Conservation (phyloP, 2,888 invertebrate species). For the Ganaspis brasiliensis region DNA sequence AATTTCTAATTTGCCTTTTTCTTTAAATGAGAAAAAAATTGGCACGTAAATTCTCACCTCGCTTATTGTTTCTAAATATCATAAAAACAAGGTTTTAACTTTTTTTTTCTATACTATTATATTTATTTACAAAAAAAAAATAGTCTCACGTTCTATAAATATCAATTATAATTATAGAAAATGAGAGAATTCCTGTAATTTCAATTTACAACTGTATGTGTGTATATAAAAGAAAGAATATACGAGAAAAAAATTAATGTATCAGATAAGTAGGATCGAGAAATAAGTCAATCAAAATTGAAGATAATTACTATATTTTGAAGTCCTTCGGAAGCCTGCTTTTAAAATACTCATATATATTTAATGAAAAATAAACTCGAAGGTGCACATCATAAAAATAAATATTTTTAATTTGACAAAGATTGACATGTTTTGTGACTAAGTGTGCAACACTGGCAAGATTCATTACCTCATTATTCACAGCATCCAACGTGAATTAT, state of each 20-base stretch:
- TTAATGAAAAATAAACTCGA: neutral
- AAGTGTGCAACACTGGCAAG: neutral
- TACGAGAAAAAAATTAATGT: neutral
- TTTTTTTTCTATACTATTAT: too few relatives aligned
- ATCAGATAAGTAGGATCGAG: neutral
- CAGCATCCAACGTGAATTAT: slow-evolving; percentile 2
- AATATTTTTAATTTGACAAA: slow-evolving; percentile 6
- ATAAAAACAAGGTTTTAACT: too few relatives aligned
- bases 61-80: too few relatives aligned
- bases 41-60: too few relatives aligned
- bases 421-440: neutral
- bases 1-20: too few relatives aligned
- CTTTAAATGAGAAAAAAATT: too few relatives aligned
- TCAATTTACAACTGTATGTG: neutral
- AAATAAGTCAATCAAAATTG: slow-evolving; percentile 9
- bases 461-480: slow-evolving; percentile 22
- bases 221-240: neutral
- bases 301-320: slow-evolving; percentile 3
- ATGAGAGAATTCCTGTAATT: neutral
- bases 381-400: neutral
- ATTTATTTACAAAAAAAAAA: too few relatives aligned
- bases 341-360: neutral
- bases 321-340: neutral
- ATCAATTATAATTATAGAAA: neutral
- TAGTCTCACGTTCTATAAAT: neutral